Base-by-base conservation (phyloP, 2,888 invertebrate species). In the Archaeoteleia sp. region DNA sequence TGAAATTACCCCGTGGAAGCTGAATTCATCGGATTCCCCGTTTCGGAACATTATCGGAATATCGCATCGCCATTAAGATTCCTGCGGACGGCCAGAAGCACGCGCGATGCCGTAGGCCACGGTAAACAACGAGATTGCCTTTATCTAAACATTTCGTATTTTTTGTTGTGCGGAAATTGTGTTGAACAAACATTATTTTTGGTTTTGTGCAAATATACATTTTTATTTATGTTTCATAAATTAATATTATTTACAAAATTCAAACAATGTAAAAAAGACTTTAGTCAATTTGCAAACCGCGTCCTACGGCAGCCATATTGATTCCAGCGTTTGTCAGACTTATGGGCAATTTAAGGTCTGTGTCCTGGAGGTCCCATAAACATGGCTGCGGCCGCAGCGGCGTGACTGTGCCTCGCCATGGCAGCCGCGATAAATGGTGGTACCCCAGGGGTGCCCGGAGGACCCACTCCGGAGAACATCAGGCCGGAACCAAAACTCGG, bases 351-450 rank as follows among this genome's bases (percentile, higher is more conserved):
- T 80, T 79, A 83, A 72, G 82, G 82, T 73, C 83, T 79, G 73
- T 83, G 83, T 74, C 83, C 83, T 73, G 83, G 83, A 60, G 85
- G 85, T 54, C 82, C 81, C 85, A 85, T 84, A 74, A 85, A 85
- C 83, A 85, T 85, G 74, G 85, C 85, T 34, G 84, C 84, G 62
- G 84, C 83, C n/a, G 84, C 84, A 87, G 23, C 71, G 70, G 91
- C 91, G 73, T 83, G 84, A 66, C 78, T 81, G 72, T 84, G 84
- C 80, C 84, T 81, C 49, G 83, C 84, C 82, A 84, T 83, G 86
- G 89, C 89, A 15, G 89, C 90, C 25, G 91, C 91, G 75, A 91
- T 89, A 67, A 91, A 88, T n/a, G 91, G 91, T 15, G 89, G 89
- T 75, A 88, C 86, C 46, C 77, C 79, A 42, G 86, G 82, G 32